Evolutionary conservation across 2,113 vertebrate genomes (phyloP).

Genomic region (Oreochromis aureus): DNA sequence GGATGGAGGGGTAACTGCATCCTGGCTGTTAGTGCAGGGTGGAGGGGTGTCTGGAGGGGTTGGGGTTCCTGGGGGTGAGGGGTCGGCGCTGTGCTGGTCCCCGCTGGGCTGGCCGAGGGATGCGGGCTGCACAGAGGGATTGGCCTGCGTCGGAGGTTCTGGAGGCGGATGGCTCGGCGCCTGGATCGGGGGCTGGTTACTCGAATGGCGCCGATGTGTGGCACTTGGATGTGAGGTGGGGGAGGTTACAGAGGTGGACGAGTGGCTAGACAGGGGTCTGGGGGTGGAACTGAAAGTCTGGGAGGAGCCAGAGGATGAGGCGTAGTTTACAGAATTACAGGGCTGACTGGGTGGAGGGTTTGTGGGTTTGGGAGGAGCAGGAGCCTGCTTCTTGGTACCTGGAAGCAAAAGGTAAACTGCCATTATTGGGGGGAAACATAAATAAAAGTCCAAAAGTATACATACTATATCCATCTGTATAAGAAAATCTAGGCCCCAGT

Average conservation of each 20-base stretch:
- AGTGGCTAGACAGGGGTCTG: conserved; percentile 73
- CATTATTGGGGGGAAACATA: background rate
- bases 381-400: conserved; percentile 94
- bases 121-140: conserved; percentile 56
- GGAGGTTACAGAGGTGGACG: conserved; percentile 61
- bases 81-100: conserved; percentile 72
- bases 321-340: conserved; percentile 54
- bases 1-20: conserved; percentile 44
- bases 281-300: conserved; percentile 74
- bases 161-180: conserved; percentile 92
- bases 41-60: conserved; percentile 88
- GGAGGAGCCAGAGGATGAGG: conserved; percentile 62
- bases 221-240: conserved; percentile 65
- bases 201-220: conserved; percentile 79
- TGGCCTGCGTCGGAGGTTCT: conserved; percentile 81
- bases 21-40: conserved; percentile 46
- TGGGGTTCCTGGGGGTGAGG: conserved; percentile 82
- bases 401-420: background rate
- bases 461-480: background rate
- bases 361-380: conserved; percentile 89
- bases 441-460: background rate
- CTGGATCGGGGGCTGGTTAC: conserved; percentile 83
- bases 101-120: conserved; percentile 16
- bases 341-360: conserved; percentile 84
- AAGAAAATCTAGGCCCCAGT: background rate